Evolutionary conservation across 2,888 invertebrate genomes (phyloP).

Genomic region (Caenorhabditis sp.): DNA sequence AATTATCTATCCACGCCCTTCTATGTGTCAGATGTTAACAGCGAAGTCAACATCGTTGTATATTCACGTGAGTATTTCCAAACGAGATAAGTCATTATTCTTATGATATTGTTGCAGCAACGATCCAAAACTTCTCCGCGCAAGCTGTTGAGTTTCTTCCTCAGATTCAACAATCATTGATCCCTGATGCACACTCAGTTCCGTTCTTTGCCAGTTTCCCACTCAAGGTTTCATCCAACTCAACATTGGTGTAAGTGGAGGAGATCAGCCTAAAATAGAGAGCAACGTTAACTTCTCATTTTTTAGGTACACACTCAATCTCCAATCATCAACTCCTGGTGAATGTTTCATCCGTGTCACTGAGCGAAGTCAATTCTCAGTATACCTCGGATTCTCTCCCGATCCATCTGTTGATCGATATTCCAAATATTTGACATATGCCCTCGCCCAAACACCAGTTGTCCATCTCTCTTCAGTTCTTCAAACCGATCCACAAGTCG

Average conservation of each 20-base stretch:
- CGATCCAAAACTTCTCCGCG: slow-evolving; percentile 17
- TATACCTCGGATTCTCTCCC: slow-evolving; percentile 46
- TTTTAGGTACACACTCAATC: slow-evolving; percentile 3
- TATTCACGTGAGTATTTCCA: slow-evolving; percentile 27
- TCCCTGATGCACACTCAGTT: slow-evolving; percentile 27
- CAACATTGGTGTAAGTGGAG: slow-evolving; percentile 15
- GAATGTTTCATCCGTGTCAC: slow-evolving; percentile 29
- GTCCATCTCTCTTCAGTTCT: slow-evolving; percentile 33
- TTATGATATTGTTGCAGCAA: slow-evolving; percentile 16
- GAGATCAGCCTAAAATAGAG: too few relatives aligned
- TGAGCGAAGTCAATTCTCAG: slow-evolving; percentile 36
- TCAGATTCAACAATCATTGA: slow-evolving; percentile 4
- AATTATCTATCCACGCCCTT: slow-evolving; percentile 10
- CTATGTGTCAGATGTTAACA: slow-evolving; percentile 13
- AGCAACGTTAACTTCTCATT: too few relatives aligned
- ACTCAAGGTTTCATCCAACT: slow-evolving; percentile 12
- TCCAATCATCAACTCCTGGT: background rate
- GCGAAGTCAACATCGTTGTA: slow-evolving; percentile 19
- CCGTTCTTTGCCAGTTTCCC: slow-evolving; percentile 40
- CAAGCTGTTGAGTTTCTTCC: slow-evolving; percentile 3
- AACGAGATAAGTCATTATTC: too few relatives aligned
- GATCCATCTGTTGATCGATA: slow-evolving; percentile 39
- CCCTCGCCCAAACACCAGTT: slow-evolving; percentile 25
- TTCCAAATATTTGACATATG: slow-evolving; percentile 32
- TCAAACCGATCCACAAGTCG: slow-evolving; percentile 29